Evolutionary conservation across 2,888 invertebrate genomes (phyloP).

Genomic region (Plebejus anna): DNA sequence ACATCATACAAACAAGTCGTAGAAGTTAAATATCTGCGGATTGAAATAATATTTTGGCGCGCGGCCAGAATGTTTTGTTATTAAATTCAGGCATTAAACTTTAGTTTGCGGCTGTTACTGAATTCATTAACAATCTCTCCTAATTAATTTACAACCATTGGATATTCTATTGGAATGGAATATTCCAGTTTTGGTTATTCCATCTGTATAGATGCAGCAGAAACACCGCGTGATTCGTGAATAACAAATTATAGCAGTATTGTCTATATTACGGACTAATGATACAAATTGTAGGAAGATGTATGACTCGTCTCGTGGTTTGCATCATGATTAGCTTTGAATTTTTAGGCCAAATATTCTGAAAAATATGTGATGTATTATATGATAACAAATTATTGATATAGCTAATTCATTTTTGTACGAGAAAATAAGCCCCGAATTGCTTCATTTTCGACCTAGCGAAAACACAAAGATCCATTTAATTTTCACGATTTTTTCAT

Average conservation of each 20-base stretch:
- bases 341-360: too few species aligned
- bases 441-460: too few species aligned
- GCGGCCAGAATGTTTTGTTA: constrained; percentile 18
- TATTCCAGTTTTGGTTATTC: neutral
- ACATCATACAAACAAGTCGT: constrained; percentile 7
- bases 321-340: too few species aligned
- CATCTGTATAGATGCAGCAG: neutral
- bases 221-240: neutral
- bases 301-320: too few species aligned
- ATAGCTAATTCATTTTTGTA: too few species aligned
- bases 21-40: constrained; percentile 24
- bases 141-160: constrained; percentile 15
- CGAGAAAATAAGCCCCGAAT: too few species aligned
- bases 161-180: constrained; percentile 5
- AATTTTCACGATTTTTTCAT: too few species aligned
- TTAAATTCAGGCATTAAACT: constrained; percentile 22
- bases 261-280: too few species aligned
- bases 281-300: too few species aligned
- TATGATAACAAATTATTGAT: too few species aligned
- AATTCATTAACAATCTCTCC: neutral
- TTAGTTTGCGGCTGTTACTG: constrained; percentile 18
- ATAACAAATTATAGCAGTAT: neutral
- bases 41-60: constrained; percentile 26
- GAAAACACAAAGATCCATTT: too few species aligned
- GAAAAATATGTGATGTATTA: too few species aligned